A percentile compares a stretch with the other conserved stretches of the same genome.
These are phyloP conservation scores for Diceros bicornis DNA, from an alignment of 2,797 vertebrate genomes.

Conservation along the genomic window DNA sequence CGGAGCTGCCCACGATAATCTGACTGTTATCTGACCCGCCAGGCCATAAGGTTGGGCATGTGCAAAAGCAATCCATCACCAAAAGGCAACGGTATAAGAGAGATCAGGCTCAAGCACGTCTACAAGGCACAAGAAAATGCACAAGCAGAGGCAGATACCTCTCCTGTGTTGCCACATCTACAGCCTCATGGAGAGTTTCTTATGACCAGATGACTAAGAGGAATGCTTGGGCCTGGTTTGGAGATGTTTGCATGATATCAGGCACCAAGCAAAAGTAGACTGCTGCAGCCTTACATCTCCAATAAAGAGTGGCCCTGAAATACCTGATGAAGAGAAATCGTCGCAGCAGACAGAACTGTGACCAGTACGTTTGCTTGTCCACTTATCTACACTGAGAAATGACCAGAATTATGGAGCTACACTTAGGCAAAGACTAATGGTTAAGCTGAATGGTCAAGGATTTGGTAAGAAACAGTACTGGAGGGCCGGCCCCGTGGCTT, in stretches of 20 bases:
- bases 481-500: neutral
- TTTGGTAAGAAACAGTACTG: neutral
- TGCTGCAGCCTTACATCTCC: neutral
- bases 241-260: neutral
- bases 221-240: neutral
- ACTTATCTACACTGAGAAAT: neutral
- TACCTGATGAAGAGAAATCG: neutral
- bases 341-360: neutral
- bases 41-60: neutral
- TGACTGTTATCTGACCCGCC: constrained; percentile 9
- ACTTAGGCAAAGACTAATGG: neutral
- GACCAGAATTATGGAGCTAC: neutral
- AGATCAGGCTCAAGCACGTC: neutral
- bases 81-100: neutral
- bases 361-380: neutral
- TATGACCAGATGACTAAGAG: neutral
- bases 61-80: neutral
- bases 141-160: neutral
- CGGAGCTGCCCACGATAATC: neutral
- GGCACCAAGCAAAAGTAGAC: neutral
- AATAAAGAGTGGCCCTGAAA: neutral
- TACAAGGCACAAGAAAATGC: neutral
- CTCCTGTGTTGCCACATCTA: neutral
- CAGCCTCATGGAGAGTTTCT: neutral
- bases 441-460: neutral